Evolutionary conservation across 2,113 vertebrate species (phyloP).

Genomic region (Catharus minimus): DNA sequence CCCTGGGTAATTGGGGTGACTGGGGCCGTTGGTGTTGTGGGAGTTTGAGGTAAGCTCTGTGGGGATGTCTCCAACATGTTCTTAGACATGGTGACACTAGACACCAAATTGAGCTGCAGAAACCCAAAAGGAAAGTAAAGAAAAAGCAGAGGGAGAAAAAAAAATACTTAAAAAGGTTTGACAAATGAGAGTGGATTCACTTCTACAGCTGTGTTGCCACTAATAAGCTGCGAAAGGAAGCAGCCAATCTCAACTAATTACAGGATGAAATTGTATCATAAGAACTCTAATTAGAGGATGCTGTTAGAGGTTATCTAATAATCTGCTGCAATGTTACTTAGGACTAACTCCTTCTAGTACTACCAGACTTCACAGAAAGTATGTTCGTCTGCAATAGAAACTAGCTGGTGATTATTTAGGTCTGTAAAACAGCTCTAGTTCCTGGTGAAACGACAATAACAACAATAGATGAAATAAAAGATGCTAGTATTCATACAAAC

Average conservation of each 20-base stretch:
- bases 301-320: conserved; percentile 97
- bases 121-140: conserved; percentile 68
- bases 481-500: conserved; percentile 42
- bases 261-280: conserved; percentile 98
- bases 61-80: conserved; percentile 96
- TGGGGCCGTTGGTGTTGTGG: conserved; percentile 96
- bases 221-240: conserved; percentile 95
- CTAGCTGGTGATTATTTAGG: conserved; percentile 68
- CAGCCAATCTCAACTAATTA: conserved; percentile 98
- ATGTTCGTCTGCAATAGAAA: conserved; percentile 64
- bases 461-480: conserved; percentile 27
- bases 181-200: conserved; percentile 87
- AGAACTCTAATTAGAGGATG: conserved; percentile 98
- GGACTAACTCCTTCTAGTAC: conserved; percentile 81
- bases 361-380: conserved; percentile 73
- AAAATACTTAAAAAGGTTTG: conserved; percentile 83
- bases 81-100: conserved; percentile 99
- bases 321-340: conserved; percentile 90
- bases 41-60: conserved; percentile 98
- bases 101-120: conserved; percentile 97
- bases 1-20: conserved; percentile 98
- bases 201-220: conserved; percentile 91
- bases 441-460: conserved; percentile 45
- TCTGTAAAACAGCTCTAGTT: conserved; percentile 68
- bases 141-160: conserved; percentile 54